These are phyloP conservation scores for Delia radicum DNA, from an alignment of 1,140 invertebrate species.

Conservation along the genomic window DNA sequence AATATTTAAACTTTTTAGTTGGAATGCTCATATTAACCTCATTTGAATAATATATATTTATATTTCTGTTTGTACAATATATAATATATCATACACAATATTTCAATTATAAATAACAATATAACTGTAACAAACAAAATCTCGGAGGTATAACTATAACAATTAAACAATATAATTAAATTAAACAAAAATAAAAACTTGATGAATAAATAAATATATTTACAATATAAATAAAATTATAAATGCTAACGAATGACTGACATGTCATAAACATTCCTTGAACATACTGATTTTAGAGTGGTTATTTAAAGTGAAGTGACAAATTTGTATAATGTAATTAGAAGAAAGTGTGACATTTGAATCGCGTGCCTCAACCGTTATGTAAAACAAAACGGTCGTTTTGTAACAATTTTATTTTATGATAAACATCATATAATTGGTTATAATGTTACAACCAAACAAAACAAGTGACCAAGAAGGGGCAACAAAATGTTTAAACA, in stretches of 20 bases:
- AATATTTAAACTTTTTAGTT: no score
- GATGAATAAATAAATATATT: background rate
- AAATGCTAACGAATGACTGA: background rate
- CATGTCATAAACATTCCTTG: background rate
- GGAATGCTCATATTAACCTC: no score
- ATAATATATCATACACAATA: no score
- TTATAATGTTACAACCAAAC: conserved; percentile 4
- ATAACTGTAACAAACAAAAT: no score
- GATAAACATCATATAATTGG: conserved; percentile 14
- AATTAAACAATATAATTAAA: background rate
- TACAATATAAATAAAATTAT: background rate
- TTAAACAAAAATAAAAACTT: background rate
- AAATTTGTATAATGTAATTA: conserved; percentile 2
- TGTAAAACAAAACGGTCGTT: conserved; percentile 10
- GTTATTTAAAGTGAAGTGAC: conserved; percentile 6
- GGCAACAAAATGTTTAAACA: no score
- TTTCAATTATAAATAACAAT: no score
- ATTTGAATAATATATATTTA: no score
- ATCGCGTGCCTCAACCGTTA: conserved; percentile 10
- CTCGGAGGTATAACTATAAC: no score
- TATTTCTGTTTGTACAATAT: no score
- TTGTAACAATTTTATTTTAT: conserved; percentile 7
- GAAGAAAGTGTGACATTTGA: background rate
- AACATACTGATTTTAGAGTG: background rate
- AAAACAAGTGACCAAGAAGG: background rate